phyloP scores from a whole-genome alignment of 1,140 invertebrate species.

The Pseudomyrmex cubaensis region DNA sequence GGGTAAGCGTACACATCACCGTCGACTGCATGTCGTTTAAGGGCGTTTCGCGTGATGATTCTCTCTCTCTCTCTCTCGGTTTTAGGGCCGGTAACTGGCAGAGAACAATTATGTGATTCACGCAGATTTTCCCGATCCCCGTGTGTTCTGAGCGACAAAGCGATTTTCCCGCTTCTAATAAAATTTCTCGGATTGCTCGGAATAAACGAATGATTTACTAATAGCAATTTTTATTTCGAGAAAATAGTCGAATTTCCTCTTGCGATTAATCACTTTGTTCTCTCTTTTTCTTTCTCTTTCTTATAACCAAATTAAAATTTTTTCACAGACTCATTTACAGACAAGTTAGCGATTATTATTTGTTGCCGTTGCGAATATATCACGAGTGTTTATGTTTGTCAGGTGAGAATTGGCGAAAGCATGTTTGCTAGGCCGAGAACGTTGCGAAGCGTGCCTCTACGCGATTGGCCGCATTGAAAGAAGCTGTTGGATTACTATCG shows the following conservation, averaged over 20 bases:
- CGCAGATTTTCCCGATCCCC: slow-evolving; percentile 65
- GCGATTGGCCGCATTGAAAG: too few species aligned
- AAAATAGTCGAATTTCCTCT: too few species aligned
- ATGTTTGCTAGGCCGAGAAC: too few species aligned
- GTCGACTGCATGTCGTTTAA: slow-evolving; percentile 49
- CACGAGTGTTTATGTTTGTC: too few species aligned
- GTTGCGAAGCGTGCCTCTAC: too few species aligned
- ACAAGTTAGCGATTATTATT: too few species aligned
- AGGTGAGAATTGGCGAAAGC: too few species aligned
- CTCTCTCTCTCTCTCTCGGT: background rate
- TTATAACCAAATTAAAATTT: background rate
- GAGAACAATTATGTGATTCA: slow-evolving; percentile 75
- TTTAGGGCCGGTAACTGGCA: background rate
- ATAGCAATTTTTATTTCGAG: background rate
- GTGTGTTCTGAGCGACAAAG: background rate
- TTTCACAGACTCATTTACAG: background rate
- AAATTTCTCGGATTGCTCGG: background rate
- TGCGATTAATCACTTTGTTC: background rate
- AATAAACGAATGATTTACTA: background rate
- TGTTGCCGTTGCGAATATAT: too few species aligned
- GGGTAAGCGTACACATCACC: slow-evolving; percentile 40
- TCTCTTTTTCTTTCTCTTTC: too few species aligned
- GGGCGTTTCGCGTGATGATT: slow-evolving; percentile 54
- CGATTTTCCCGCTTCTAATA: slow-evolving; percentile 23
- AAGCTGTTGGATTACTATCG: too few species aligned